Evolutionary conservation across 2,797 vertebrate genomes (phyloP).

Genomic region (Falco peregrinus): DNA sequence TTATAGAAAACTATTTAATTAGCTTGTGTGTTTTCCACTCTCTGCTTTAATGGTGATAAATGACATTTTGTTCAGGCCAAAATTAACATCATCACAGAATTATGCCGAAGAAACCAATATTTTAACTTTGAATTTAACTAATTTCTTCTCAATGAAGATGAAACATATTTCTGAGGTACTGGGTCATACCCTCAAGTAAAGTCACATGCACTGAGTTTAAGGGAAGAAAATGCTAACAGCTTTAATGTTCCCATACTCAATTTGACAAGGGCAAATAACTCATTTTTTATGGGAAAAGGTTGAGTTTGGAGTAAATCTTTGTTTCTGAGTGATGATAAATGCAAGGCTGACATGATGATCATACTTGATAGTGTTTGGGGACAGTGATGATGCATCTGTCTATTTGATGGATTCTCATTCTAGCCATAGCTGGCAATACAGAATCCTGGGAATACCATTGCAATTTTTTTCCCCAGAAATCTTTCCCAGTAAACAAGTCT

Average conservation of each 20-base stretch:
- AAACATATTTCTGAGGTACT: not conserved
- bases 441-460: conserved; percentile 22
- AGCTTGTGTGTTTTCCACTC: not conserved
- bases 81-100: not conserved
- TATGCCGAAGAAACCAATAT: not conserved
- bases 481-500: conserved; percentile 23
- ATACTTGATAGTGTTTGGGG: conserved; percentile 14
- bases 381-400: conserved; percentile 6
- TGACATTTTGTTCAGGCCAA: not conserved
- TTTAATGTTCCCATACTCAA: conserved; percentile 8
- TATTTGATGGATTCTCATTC: not conserved
- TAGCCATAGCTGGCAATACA: not conserved
- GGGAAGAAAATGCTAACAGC: not conserved
- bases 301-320: conserved; percentile 31
- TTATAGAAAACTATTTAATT: not conserved
- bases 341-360: conserved; percentile 53
- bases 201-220: not conserved
- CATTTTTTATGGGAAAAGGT: conserved; percentile 33
- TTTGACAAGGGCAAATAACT: conserved; percentile 6
- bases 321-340: conserved; percentile 50
- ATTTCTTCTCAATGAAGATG: not conserved
- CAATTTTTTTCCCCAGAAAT: conserved; percentile 7
- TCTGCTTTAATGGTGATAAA: conserved; percentile 23
- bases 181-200: not conserved
- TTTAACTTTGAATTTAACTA: not conserved